Evolutionary conservation across 1,140 invertebrate genomes (phyloP).

Genomic region (Neocloeon triangulifer): DNA sequence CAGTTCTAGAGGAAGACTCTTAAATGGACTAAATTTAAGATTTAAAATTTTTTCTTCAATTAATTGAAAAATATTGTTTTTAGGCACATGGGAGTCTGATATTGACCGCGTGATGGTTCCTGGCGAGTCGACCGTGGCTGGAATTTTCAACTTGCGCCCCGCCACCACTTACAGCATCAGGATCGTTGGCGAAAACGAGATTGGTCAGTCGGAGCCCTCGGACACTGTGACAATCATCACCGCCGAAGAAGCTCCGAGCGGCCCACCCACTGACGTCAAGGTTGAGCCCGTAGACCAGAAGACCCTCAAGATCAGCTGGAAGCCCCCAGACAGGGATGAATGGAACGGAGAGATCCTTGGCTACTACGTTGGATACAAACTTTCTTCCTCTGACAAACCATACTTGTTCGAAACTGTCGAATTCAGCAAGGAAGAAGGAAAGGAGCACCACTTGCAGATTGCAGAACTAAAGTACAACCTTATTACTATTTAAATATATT

Average conservation of each 20-base stretch:
- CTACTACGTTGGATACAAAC: conserved; percentile 75
- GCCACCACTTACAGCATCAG: conserved; percentile 81
- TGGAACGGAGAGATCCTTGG: conserved; percentile 87
- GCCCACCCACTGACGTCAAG: conserved; percentile 56
- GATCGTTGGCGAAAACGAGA: conserved; percentile 84
- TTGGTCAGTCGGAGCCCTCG: conserved; percentile 76
- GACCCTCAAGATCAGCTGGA: conserved; percentile 81
- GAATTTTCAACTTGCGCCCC: conserved; percentile 69
- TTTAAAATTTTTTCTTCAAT: too few species aligned
- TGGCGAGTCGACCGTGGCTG: conserved; percentile 63
- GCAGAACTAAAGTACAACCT: conserved; percentile 42
- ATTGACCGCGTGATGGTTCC: conserved; percentile 67
- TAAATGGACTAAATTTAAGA: too few species aligned
- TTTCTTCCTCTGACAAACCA: conserved; percentile 69
- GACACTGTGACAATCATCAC: conserved; percentile 83
- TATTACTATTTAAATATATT: neutral
- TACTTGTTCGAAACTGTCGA: conserved; percentile 83
- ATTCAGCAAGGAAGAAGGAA: conserved; percentile 73
- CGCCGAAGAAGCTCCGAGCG: conserved; percentile 79
- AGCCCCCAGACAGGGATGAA: conserved; percentile 64
- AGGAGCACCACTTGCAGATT: conserved; percentile 58
- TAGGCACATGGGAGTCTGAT: conserved; percentile 39
- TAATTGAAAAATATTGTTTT: too few species aligned
- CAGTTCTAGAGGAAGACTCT: too few species aligned
- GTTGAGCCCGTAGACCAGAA: conserved; percentile 84